Evolutionary conservation across 92 coral and sea anemone genomes (phyloP), one percentile per base, ranked within the genome.

Genomic region (Paramuricea clavata): DNA sequence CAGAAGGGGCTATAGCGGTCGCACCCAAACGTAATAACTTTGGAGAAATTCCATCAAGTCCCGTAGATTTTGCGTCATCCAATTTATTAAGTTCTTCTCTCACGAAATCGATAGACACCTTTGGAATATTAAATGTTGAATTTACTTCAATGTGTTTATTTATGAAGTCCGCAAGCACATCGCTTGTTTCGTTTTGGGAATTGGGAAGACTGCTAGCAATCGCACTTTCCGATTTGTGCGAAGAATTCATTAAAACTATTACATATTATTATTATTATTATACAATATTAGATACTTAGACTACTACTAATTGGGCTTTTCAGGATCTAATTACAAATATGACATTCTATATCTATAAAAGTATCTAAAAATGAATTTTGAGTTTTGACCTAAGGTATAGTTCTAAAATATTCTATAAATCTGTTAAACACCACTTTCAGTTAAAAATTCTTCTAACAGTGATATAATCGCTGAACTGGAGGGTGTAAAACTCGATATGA

Each of bases 41-140:
- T 31, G 76, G 76, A 31, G 76, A 69, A 41, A 69, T 69, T 69
- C 76, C 76, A 69, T 69, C 76, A 69, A 69, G 43, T 69, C 76
- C 76, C 76, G 23, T 69, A 69, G 76, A 69, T 69, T 69, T 69
- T 69, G 44, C 49, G 76, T 69, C 76, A 69, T 69, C 76, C 76
- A 69, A 33, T 69, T 69, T 69, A 69, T 25, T 31, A 69, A 69
- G 76, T 41, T 69, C 76, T 69, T 69, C 76, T 33, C 43, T 69
- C 76, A 69, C 76, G 76, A 69, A 69, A 69, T 41, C 43, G 23
- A 32, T 33, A 69, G 76, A 69, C 49, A 69, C 76, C 49, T 69
- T n/a, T 69, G 76, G 76, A 33, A 69, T 69, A 69, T 69, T 25
- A 69, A 69, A 69, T 69, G 49, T 69, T 69, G 49, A 69, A 21